phyloP scores from a whole-genome alignment of 2,888 invertebrate genomes.

The Athrips mouffetella region DNA sequence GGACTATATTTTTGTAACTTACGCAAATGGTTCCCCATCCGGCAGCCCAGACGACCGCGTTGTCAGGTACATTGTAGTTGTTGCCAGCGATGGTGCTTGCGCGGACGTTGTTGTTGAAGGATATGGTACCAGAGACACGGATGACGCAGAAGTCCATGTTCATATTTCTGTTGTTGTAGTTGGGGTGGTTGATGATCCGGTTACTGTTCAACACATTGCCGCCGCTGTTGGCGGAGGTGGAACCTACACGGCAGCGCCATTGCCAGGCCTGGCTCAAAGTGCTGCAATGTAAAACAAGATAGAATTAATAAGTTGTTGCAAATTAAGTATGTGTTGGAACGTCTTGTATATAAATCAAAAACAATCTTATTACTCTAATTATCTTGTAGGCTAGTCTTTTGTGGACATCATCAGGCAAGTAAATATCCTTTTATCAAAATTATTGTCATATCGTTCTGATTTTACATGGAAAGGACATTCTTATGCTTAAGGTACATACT shows the following conservation, averaged over 20 bases:
- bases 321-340: background rate
- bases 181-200: slow-evolving; percentile 38
- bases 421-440: no score
- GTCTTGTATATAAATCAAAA: no score
- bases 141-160: slow-evolving; percentile 52
- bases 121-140: slow-evolving; percentile 34
- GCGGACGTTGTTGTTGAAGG: slow-evolving; percentile 27
- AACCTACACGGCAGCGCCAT: slow-evolving; percentile 36
- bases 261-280: background rate
- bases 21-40: slow-evolving; percentile 58
- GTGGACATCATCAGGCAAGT: no score
- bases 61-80: slow-evolving; percentile 39
- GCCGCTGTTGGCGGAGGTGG: slow-evolving; percentile 38
- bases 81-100: slow-evolving; percentile 37
- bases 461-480: background rate
- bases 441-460: background rate
- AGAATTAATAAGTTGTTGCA: background rate
- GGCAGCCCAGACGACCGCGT: slow-evolving; percentile 47
- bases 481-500: background rate
- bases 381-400: no score
- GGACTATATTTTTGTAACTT: slow-evolving; percentile 22
- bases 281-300: background rate
- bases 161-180: slow-evolving; percentile 33
- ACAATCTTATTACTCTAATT: no score
- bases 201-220: slow-evolving; percentile 32